Evolutionary conservation across 2,113 vertebrate genomes (phyloP), one percentile per base, ranked within the genome.

Genomic region (Panthera tigris): DNA sequence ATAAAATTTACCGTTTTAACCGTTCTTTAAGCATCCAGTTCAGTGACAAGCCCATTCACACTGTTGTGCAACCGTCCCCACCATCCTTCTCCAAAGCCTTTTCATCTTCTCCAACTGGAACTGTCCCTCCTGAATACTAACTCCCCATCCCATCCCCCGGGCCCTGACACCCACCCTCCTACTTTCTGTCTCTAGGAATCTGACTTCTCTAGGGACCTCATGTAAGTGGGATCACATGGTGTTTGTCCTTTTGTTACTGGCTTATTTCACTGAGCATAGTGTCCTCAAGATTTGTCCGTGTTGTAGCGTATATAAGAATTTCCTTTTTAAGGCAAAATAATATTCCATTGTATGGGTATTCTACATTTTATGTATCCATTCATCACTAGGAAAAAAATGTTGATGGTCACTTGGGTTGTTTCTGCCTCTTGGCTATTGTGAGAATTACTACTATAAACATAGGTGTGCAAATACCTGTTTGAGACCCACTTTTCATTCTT

Each of bases 31-130:
- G 36, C 45, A 10, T 69, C 19, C 31, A 14, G 25, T 36, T 79
- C 12, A n/a, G 45, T 25, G 69, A 36, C 39, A 7, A 33, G 63
- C 1, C 41, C 18, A 25, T 33, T 36, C 57, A 31, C 25, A n/a
- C 9, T n/a, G 33, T 39, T 33, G 15, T 18, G 31, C 45, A 23
- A 0, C 48, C 10, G 0, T 50, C 29, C 52, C 29, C 21, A 13
- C 7, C 16, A 1, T 16, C 81, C 11, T 1, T 31, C n/a, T 79
- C 73, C 27, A 65, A 29, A 36, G 19, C 36, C 9, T 29, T 33
- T 4, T 16, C 16, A 10, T 36, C 14, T 73, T 48, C 66, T 74
- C 25, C 29, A 5, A 48, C 18, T 19, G 86, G 41, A 89, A 5
- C n/a, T 39, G 33, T 39, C 16, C 25, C 50, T 29, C 18, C 25